A percentile compares a stretch with the other conserved stretches of the same genome.
These are phyloP conservation scores for Cordilura impudica DNA, from an alignment of 2,888 invertebrate genomes.

Conservation along the genomic window DNA sequence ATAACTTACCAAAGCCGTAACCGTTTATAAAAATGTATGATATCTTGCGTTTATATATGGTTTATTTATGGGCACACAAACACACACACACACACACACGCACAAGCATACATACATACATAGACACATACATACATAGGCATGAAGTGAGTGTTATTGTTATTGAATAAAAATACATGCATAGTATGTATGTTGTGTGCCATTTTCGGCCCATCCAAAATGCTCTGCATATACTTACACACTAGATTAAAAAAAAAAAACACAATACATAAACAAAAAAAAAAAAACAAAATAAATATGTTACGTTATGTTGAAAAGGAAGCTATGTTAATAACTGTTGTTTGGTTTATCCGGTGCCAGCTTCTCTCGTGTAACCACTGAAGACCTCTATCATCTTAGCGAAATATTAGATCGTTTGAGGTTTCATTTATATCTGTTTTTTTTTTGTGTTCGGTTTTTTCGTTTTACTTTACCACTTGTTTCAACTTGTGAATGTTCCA, in stretches of 20 bases:
- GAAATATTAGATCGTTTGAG: neutral
- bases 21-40: conserved; percentile 27
- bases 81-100: conserved; percentile 39
- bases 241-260: neutral
- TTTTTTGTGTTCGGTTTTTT: conserved; percentile 32
- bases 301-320: conserved; percentile 5
- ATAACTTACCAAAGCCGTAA: conserved; percentile 54
- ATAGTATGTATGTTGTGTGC: neutral
- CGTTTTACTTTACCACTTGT: conserved; percentile 74
- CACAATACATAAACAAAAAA: neutral
- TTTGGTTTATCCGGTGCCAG: conserved; percentile 25
- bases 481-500: conserved; percentile 77
- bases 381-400: conserved; percentile 5
- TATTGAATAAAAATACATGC: neutral
- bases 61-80: conserved; percentile 37
- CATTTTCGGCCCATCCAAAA: neutral
- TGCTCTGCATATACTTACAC: conserved; percentile 41
- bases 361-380: conserved; percentile 25
- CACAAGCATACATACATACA: conserved; percentile 24
- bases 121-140: conserved; percentile 37
- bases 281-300: conserved; percentile 7
- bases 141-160: neutral
- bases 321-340: neutral
- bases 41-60: neutral
- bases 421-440: conserved; percentile 7